Base-by-base conservation (phyloP, 2,888 invertebrate species). In the Nemotelus pantherinus region DNA sequence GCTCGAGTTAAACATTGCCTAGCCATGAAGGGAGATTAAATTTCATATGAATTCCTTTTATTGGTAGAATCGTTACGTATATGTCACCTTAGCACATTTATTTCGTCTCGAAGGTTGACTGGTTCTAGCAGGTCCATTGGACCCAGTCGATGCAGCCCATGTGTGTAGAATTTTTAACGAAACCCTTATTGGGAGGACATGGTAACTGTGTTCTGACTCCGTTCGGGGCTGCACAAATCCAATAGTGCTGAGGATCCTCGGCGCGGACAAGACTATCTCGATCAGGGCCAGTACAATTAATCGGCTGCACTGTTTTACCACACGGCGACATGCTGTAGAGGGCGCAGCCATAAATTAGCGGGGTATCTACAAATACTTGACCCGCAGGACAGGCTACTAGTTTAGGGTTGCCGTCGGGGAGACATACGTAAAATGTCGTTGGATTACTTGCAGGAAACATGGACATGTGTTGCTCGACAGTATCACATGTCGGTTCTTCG, bases 91-190 rank as follows among this genome's bases (percentile, higher is more conserved):
- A 25, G 25, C 25, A 25, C 25, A 25, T 25, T 25, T 57, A 57
- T 7, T 9, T 57, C 57, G 25, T 7, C 25, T 58, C 25, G 4
- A 25, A 25, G 25, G 25, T 39, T 7, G 41, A 3, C 60, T 41
- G 41, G 39, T 3, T n/a, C 55, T 53, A 70, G 63, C 74, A 74
- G 9, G n/a, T 39, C 74, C 74, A 74, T 3, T 48, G 48, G 9
- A 7, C 74, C 74, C 74, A 74, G 10, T 25, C 9, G 7, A 74
- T 48, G 50, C 74, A 74, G 3, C 74, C 74, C 60, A 74, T 60
- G 7, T 57, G 43, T 60, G 74, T 74, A 39, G 47, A 39, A 74
- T 74, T 74, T 2, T 60, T 50, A 6, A 74, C 74, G 41, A 74
- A 74, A 7, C 74, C 74, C 50, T 60, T 74, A 9, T 50, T 63